Evolutionary conservation across 2,797 vertebrate species (phyloP).

Genomic region (Sciurus carolinensis): DNA sequence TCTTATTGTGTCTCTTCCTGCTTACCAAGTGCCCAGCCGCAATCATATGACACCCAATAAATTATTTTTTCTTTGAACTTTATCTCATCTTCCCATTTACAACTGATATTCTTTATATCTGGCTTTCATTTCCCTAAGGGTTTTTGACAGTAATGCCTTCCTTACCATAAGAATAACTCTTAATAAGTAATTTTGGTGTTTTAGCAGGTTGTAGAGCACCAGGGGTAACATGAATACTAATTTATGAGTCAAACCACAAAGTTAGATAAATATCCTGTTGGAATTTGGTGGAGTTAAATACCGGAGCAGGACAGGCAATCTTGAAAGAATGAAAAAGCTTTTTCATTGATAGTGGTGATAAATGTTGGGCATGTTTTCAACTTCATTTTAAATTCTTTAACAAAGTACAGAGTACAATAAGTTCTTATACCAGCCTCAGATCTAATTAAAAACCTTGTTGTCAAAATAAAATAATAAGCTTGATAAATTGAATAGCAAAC

Average conservation of each 20-base stretch:
- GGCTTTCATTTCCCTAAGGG: slow-evolving; percentile 11
- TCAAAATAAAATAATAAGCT: slow-evolving; percentile 29
- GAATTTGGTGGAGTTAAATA: background rate
- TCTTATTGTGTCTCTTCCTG: background rate
- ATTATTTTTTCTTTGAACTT: slow-evolving; percentile 53
- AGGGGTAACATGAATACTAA: background rate
- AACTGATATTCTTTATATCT: background rate
- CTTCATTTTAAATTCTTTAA: background rate
- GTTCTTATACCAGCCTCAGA: background rate
- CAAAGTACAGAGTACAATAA: background rate
- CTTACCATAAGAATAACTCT: slow-evolving; percentile 6
- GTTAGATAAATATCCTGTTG: slow-evolving; percentile 1
- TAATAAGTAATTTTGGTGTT: slow-evolving; percentile 55
- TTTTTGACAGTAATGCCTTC: slow-evolving; percentile 20
- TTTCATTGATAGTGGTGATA: slow-evolving; percentile 45
- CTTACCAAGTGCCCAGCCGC: background rate
- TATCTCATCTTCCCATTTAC: slow-evolving; percentile 18
- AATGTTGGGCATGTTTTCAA: slow-evolving; percentile 46
- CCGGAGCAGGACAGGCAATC: background rate
- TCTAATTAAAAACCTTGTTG: slow-evolving; percentile 48
- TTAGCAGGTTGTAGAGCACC: background rate
- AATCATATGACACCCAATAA: background rate
- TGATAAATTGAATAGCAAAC: background rate
- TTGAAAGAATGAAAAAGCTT: slow-evolving; percentile 20
- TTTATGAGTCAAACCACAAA: slow-evolving; percentile 58